Evolutionary conservation across 2,888 invertebrate species (phyloP).

Genomic region (Plagodis dolabraria): DNA sequence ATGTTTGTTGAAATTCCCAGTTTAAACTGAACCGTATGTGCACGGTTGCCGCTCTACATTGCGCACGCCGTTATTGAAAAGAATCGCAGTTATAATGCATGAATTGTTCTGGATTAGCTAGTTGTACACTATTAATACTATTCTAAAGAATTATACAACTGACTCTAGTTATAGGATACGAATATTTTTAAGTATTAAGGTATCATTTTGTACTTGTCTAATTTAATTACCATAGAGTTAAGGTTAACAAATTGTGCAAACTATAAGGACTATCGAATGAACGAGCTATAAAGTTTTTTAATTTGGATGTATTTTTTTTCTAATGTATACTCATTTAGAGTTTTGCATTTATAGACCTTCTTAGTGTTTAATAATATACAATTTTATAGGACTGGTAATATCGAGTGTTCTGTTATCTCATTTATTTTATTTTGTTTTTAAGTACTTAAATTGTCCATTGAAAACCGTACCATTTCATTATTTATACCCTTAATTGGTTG

Average conservation of each 20-base stretch:
- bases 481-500: conserved; percentile 57
- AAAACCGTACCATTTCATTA: conserved; percentile 68
- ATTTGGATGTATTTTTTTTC: conserved; percentile 81
- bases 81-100: conserved; percentile 58
- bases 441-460: conserved; percentile 77
- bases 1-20: too few species aligned
- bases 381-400: conserved; percentile 64
- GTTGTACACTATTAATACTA: conserved; percentile 66
- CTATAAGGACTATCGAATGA: conserved; percentile 75
- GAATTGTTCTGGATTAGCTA: conserved; percentile 62
- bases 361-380: conserved; percentile 73
- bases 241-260: conserved; percentile 82
- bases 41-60: too few species aligned
- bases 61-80: conserved; percentile 33
- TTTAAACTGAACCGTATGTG: too few species aligned
- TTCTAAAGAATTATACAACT: conserved; percentile 78
- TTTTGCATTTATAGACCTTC: conserved; percentile 84
- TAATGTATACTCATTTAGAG: conserved; percentile 79
- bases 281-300: conserved; percentile 75
- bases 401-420: conserved; percentile 49
- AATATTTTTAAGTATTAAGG: conserved; percentile 76
- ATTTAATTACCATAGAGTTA: conserved; percentile 82
- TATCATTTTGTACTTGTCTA: conserved; percentile 85
- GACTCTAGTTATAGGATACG: conserved; percentile 80
- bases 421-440: conserved; percentile 52